Conservation (phyloP, 2,797 vertebrate species). For the Coregonus sp. region DNA sequence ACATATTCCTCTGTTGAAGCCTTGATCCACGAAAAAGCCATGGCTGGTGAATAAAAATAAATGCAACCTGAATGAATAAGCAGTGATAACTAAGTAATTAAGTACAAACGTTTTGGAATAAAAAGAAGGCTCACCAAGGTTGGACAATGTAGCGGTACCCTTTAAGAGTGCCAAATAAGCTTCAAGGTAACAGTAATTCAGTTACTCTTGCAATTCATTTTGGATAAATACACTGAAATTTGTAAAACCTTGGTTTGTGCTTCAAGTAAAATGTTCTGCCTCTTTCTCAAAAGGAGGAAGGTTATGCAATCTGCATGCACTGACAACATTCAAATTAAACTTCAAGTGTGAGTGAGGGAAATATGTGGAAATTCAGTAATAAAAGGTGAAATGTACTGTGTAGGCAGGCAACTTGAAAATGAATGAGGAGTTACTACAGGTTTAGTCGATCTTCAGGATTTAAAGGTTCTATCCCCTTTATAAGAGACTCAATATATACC, state of each 20-base stretch:
- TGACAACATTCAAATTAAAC: not conserved
- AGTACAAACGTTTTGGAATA: constrained; percentile 45
- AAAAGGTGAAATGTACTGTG: not conserved
- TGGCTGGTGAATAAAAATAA: constrained; percentile 21
- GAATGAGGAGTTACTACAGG: not conserved
- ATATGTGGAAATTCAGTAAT: not conserved
- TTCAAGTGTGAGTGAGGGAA: not conserved
- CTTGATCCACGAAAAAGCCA: constrained; percentile 20
- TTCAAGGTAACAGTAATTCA: constrained; percentile 42
- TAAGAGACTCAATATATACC: not conserved
- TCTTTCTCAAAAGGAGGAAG: not conserved
- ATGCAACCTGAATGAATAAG: constrained; percentile 40
- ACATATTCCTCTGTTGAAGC: constrained; percentile 15
- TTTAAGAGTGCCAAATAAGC: constrained; percentile 31
- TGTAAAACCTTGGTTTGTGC: constrained; percentile 3
- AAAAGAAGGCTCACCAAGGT: constrained; percentile 19
- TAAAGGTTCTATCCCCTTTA: not conserved
- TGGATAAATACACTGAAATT: constrained; percentile 14
- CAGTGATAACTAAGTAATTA: constrained; percentile 51
- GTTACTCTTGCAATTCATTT: constrained; percentile 46
- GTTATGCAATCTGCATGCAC: not conserved
- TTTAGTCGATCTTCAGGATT: not conserved
- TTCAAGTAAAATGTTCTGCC: constrained; percentile 9
- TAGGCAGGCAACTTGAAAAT: not conserved
- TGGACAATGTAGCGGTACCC: not conserved